A percentile compares a stretch with the other conserved stretches of the same genome.
Conservation (phyloP, 1,140 invertebrate species). For the Caenorhabditis inopinata region DNA sequence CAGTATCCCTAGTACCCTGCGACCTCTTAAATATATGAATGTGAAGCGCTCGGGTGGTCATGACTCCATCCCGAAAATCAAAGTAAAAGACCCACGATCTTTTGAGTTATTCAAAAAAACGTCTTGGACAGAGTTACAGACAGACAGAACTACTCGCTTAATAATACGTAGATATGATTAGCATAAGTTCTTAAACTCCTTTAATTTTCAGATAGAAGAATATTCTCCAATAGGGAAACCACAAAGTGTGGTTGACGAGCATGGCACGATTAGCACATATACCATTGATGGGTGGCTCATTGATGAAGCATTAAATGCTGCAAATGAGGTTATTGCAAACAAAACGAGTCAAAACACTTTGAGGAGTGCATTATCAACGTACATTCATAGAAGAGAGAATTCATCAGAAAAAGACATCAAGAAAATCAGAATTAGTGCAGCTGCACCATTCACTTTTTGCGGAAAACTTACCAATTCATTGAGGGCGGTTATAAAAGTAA, state of each 20-base stretch:
- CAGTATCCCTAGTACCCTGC: too few species aligned
- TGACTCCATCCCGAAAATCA: too few species aligned
- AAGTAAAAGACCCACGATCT: too few species aligned
- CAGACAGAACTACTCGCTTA: too few species aligned
- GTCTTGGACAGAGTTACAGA: too few species aligned
- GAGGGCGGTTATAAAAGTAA: constrained; percentile 43
- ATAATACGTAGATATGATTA: too few species aligned
- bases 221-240: constrained; percentile 42
- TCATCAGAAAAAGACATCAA: constrained; percentile 36
- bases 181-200: too few species aligned
- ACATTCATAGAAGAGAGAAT: constrained; percentile 29
- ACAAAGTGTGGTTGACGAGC: constrained; percentile 20
- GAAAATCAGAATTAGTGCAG: constrained; percentile 44
- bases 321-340: not conserved
- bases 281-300: constrained; percentile 35
- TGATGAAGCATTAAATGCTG: not conserved
- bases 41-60: too few species aligned
- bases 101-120: too few species aligned
- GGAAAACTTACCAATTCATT: constrained; percentile 62
- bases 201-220: constrained; percentile 41
- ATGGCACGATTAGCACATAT: not conserved
- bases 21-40: too few species aligned
- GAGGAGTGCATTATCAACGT: constrained; percentile 47
- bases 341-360: constrained; percentile 9
- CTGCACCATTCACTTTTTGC: constrained; percentile 61